These are phyloP conservation scores for Eciton burchellii DNA, from an alignment of 1,140 invertebrate species.

Conservation along the genomic window DNA sequence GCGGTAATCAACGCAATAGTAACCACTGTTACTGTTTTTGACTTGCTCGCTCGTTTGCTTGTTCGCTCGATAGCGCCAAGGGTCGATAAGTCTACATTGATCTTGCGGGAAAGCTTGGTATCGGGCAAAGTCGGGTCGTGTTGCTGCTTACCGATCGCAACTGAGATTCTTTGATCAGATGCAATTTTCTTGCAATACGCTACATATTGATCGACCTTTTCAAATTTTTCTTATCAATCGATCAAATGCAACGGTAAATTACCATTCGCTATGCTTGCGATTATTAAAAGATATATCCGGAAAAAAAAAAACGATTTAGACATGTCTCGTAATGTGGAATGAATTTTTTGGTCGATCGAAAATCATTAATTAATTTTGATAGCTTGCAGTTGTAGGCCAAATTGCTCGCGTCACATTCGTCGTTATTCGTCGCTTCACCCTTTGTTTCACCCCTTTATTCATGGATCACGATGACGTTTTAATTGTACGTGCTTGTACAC, in stretches of 20 bases:
- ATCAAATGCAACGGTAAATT: too few relatives aligned
- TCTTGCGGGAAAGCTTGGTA: constrained; percentile 64
- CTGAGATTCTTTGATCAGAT: constrained; percentile 32
- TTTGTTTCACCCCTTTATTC: constrained; percentile 30
- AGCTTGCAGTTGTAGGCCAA: background rate
- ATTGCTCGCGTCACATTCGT: constrained; percentile 22
- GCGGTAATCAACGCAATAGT: constrained; percentile 57
- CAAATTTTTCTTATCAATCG: too few relatives aligned
- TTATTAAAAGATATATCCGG: too few relatives aligned
- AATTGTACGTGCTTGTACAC: too few relatives aligned
- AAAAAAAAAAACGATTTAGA: too few relatives aligned
- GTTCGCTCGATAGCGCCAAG: constrained; percentile 69
- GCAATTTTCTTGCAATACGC: too few relatives aligned
- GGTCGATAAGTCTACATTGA: constrained; percentile 65
- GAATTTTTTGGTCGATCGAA: background rate
- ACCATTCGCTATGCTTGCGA: too few relatives aligned
- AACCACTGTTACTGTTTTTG: constrained; percentile 47
- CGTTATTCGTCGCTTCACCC: constrained; percentile 15
- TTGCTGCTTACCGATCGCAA: constrained; percentile 39
- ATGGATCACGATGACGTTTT: constrained; percentile 42
- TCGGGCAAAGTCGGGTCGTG: constrained; percentile 48
- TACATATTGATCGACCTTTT: too few relatives aligned
- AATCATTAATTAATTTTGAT: constrained; percentile 16
- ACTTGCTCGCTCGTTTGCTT: constrained; percentile 59
- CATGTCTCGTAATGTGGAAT: too few relatives aligned